Percentiles rank a stretch among this genome's conserved stretches.
Evolutionary conservation across 2,797 vertebrate genomes (phyloP).

Genomic region (Okamejei kenojei): DNA sequence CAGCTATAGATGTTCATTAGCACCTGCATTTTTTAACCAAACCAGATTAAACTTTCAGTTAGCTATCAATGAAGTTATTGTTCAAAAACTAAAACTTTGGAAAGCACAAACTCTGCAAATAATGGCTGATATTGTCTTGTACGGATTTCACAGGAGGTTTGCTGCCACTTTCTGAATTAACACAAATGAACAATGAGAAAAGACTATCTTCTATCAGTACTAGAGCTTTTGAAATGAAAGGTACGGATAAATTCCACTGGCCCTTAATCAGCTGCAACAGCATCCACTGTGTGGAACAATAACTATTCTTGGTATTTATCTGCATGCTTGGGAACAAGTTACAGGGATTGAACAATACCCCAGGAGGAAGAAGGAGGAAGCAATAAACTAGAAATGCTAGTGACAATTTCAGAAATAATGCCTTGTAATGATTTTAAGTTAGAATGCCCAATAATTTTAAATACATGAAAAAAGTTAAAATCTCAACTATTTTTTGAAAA

Average conservation of each 20-base stretch:
- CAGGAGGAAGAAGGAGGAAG: not conserved
- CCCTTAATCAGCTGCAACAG: no score
- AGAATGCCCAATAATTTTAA: not conserved
- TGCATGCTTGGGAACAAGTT: not conserved
- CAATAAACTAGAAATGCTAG: not conserved
- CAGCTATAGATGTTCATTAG: not conserved
- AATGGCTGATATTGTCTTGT: not conserved
- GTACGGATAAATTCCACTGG: not conserved
- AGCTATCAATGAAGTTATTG: not conserved
- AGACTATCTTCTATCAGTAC: not conserved
- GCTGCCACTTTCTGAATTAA: not conserved
- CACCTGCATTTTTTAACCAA: not conserved
- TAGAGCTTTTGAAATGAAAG: not conserved
- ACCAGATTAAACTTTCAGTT: not conserved
- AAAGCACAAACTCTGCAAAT: not conserved
- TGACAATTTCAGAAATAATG: not conserved
- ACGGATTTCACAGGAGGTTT: not conserved
- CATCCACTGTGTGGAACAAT: no score
- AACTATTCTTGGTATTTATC: no score
- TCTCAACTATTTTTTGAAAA: not conserved
- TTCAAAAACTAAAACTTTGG: not conserved
- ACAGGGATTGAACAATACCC: not conserved
- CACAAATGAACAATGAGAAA: not conserved
- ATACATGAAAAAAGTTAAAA: not conserved
- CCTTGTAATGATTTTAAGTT: not conserved